Evolutionary conservation across 2,797 vertebrate genomes (phyloP).

Genomic region (Danionella dracula): DNA sequence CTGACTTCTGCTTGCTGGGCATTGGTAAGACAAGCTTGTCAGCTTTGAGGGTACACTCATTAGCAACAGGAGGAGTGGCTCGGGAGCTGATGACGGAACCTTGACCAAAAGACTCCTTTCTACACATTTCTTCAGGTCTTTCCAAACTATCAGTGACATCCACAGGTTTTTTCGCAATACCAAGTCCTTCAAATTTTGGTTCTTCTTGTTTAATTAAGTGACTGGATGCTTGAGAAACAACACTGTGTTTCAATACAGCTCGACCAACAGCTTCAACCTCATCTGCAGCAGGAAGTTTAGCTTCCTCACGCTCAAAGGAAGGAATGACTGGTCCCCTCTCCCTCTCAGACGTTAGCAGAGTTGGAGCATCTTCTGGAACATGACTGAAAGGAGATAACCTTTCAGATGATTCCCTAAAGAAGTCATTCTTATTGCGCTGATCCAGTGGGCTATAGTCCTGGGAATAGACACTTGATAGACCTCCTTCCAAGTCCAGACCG

Average conservation of each 20-base stretch:
- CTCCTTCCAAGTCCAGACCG: constrained; percentile 78
- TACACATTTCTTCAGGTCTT: constrained; percentile 77
- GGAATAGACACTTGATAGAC: constrained; percentile 73
- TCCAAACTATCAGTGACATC: constrained; percentile 79
- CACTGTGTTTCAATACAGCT: constrained; percentile 79
- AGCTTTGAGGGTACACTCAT: constrained; percentile 79
- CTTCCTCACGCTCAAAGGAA: constrained; percentile 73
- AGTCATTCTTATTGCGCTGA: constrained; percentile 76
- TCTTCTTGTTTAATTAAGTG: constrained; percentile 86
- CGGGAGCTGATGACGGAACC: constrained; percentile 63
- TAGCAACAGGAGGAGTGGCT: constrained; percentile 59
- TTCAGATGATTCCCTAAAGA: constrained; percentile 80
- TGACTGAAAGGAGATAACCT: constrained; percentile 75
- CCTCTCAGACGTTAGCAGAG: constrained; percentile 61
- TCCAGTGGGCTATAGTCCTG: constrained; percentile 79
- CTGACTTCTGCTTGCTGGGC: constrained; percentile 84
- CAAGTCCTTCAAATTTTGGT: constrained; percentile 71
- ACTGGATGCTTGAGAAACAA: constrained; percentile 88
- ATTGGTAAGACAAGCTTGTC: constrained; percentile 76
- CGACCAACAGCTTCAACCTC: constrained; percentile 76
- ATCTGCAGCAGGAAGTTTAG: constrained; percentile 64
- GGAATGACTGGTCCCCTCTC: constrained; percentile 63
- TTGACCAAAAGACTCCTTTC: constrained; percentile 79
- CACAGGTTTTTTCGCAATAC: constrained; percentile 68
- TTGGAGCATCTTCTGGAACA: constrained; percentile 73